phyloP scores from a whole-genome alignment of 2,113 vertebrate species.

The Leptodactylus fuscus region DNA sequence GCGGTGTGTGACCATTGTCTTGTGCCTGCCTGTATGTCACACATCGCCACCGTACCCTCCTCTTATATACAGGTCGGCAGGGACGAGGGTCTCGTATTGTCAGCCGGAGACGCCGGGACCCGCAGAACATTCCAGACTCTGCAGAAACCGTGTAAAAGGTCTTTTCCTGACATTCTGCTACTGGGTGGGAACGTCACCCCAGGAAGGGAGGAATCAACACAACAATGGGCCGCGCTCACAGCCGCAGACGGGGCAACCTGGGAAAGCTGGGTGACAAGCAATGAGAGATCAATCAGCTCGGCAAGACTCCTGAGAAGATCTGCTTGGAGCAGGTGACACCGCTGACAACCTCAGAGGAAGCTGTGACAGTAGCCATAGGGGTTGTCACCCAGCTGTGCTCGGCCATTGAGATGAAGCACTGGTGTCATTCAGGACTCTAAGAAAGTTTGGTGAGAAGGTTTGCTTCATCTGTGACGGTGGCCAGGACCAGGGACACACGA shows the following conservation, averaged over 20 bases:
- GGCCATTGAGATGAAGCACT: not conserved
- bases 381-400: not conserved
- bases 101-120: not conserved
- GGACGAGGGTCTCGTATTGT: not conserved
- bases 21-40: too few relatives aligned
- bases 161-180: conserved; percentile 46
- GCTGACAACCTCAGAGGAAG: not conserved
- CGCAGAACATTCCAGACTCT: not conserved
- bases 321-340: too few relatives aligned
- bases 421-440: not conserved
- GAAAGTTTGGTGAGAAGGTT: too few relatives aligned
- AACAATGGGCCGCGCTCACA: conserved; percentile 4
- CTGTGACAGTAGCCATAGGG: not conserved
- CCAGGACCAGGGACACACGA: too few relatives aligned
- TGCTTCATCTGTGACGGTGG: too few relatives aligned
- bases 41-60: not conserved
- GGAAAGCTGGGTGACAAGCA: too few relatives aligned
- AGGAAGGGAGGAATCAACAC: conserved; percentile 37
- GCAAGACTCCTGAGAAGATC: too few relatives aligned
- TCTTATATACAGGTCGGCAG: not conserved
- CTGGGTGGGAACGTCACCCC: conserved; percentile 26
- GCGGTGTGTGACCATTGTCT: too few relatives aligned
- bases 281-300: too few relatives aligned
- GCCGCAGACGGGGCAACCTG: too few relatives aligned
- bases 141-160: conserved; percentile 22